phyloP scores from a whole-genome alignment of 2,113 vertebrate genomes.

The Elachura formosa region DNA sequence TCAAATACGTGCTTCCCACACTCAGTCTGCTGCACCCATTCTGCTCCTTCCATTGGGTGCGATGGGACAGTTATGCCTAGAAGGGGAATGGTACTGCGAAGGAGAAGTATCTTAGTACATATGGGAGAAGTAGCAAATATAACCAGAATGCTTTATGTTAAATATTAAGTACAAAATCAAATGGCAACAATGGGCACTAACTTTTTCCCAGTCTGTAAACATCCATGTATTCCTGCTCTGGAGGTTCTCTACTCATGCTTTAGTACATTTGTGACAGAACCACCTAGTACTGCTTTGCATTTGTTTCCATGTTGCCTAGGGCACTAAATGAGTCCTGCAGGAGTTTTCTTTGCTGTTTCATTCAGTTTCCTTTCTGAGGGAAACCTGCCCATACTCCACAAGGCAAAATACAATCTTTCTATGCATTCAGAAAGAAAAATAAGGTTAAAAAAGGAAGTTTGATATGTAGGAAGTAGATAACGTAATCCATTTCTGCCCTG shows the following conservation, averaged over 20 bases:
- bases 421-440: neutral
- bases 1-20: slow-evolving; percentile 36
- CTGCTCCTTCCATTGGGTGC: neutral
- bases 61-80: neutral
- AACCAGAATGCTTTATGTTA: neutral
- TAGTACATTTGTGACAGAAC: neutral
- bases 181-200: neutral
- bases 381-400: neutral
- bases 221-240: neutral
- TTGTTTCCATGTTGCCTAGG: neutral
- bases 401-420: neutral
- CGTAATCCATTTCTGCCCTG: neutral
- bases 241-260: neutral
- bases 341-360: neutral
- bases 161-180: neutral
- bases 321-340: neutral
- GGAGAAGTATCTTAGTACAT: neutral
- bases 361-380: neutral
- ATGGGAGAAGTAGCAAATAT: neutral
- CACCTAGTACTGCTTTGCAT: neutral
- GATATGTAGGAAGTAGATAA: neutral
- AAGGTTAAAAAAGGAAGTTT: neutral
- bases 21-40: slow-evolving; percentile 38
- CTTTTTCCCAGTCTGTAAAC: neutral
- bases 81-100: neutral